Conservation (phyloP, 2,797 vertebrate genomes). For the Mionectes olivaceus region DNA sequence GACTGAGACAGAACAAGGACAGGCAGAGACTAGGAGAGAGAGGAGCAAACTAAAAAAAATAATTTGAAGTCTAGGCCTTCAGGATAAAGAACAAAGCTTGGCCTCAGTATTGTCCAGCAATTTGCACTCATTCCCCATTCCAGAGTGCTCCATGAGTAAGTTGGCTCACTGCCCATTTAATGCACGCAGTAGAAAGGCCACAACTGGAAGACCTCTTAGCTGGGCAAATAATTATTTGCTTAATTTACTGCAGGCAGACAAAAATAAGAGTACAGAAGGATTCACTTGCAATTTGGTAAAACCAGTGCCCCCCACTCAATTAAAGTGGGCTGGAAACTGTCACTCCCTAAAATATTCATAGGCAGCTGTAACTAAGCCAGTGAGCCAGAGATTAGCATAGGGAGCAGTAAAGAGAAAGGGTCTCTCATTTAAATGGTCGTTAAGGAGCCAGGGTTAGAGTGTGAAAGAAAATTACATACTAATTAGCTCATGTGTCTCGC, state of each 20-base stretch:
- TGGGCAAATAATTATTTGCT: slow-evolving; percentile 1
- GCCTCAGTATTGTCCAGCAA: neutral
- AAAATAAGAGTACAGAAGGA: slow-evolving; percentile 15
- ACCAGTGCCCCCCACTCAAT: slow-evolving; percentile 17
- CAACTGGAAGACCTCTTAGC: neutral
- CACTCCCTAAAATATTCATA: slow-evolving; percentile 65
- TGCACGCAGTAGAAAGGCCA: neutral
- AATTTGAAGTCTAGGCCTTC: neutral
- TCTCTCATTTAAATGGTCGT: slow-evolving; percentile 65
- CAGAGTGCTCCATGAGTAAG: neutral
- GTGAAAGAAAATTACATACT: slow-evolving; percentile 64
- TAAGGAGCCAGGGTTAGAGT: slow-evolving; percentile 60
- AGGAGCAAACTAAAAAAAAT: neutral
- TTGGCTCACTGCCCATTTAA: neutral
- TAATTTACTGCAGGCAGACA: neutral
- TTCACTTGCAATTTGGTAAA: slow-evolving; percentile 30
- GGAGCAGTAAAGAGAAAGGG: slow-evolving; percentile 63
- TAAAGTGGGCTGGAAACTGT: slow-evolving; percentile 39
- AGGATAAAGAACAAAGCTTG: neutral
- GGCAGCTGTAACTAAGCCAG: slow-evolving; percentile 30
- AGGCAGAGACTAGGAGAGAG: neutral
- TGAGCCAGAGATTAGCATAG: slow-evolving; percentile 43
- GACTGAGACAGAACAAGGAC: neutral
- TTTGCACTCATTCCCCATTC: neutral
- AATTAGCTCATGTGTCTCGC: slow-evolving; percentile 60